Conservation (phyloP, 2,113 vertebrate genomes). For the Pluvialis apricaria region DNA sequence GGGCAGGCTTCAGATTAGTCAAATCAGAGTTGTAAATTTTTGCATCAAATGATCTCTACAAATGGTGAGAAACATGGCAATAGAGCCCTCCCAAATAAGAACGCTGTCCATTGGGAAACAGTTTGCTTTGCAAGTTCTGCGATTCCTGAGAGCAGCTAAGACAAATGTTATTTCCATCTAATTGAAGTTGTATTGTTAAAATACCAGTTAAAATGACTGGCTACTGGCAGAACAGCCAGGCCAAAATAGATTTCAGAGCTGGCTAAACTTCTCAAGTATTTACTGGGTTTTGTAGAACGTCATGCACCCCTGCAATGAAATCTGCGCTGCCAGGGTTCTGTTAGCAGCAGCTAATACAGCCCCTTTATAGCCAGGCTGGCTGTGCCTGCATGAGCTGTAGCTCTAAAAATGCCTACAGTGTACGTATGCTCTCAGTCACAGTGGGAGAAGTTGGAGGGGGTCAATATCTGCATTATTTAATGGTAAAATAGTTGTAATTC, state of each 20-base stretch:
- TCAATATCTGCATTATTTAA: background rate
- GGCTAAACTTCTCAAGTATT: background rate
- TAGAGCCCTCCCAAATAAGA: background rate
- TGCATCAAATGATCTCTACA: background rate
- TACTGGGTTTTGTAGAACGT: background rate
- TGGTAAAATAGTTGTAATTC: background rate
- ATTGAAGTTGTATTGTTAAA: conserved; percentile 17
- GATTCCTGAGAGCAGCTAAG: background rate
- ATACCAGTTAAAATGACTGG: background rate
- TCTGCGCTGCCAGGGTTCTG: background rate
- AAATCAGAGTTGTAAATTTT: background rate
- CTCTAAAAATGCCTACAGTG: background rate
- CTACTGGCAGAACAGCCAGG: background rate
- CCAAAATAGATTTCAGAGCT: background rate
- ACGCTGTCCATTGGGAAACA: background rate
- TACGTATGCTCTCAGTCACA: background rate
- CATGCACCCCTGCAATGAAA: background rate
- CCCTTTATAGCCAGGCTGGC: background rate
- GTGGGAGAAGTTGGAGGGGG: background rate
- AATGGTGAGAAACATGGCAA: background rate
- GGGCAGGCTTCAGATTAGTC: background rate
- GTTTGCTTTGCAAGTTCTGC: background rate
- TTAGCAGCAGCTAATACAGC: background rate
- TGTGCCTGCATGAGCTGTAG: background rate
- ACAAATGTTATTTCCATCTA: background rate